Conservation (phyloP, 2,888 invertebrate species). For the Pelosia muscerda region DNA sequence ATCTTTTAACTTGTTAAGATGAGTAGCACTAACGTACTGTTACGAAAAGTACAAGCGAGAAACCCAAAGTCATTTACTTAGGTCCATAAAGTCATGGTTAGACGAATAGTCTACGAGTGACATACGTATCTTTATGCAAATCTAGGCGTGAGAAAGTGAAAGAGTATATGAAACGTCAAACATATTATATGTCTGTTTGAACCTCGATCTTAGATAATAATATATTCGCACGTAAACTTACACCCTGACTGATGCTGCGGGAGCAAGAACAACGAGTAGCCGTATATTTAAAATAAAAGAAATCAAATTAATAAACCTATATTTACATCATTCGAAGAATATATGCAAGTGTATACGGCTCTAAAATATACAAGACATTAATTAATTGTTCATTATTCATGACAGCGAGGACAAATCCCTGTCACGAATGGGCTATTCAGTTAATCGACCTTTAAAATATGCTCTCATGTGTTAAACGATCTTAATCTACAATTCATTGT, state of each 20-base stretch:
- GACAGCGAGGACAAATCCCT: constrained; percentile 35
- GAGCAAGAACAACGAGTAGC: neutral
- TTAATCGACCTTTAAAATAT: constrained; percentile 47
- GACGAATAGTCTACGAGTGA: too few species aligned
- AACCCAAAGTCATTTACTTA: too few species aligned
- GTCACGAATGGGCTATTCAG: constrained; percentile 47
- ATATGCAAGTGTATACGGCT: constrained; percentile 32
- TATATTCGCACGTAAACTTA: neutral
- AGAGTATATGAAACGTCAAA: too few species aligned
- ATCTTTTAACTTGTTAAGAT: constrained; percentile 1
- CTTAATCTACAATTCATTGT: constrained; percentile 42
- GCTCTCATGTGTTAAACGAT: constrained; percentile 43
- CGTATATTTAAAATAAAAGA: neutral
- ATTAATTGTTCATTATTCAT: constrained; percentile 35
- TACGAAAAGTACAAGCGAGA: neutral
- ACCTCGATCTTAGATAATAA: too few species aligned
- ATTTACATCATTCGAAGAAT: constrained; percentile 16
- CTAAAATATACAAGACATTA: constrained; percentile 32
- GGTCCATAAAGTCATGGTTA: too few species aligned
- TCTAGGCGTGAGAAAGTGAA: too few species aligned
- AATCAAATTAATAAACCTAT: constrained; percentile 11
- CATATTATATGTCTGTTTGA: too few species aligned
- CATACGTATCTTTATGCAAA: too few species aligned
- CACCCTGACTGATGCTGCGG: neutral
- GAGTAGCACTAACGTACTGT: neutral